Conservation (phyloP, 2,888 invertebrate species). For the Rotaria socialis region DNA sequence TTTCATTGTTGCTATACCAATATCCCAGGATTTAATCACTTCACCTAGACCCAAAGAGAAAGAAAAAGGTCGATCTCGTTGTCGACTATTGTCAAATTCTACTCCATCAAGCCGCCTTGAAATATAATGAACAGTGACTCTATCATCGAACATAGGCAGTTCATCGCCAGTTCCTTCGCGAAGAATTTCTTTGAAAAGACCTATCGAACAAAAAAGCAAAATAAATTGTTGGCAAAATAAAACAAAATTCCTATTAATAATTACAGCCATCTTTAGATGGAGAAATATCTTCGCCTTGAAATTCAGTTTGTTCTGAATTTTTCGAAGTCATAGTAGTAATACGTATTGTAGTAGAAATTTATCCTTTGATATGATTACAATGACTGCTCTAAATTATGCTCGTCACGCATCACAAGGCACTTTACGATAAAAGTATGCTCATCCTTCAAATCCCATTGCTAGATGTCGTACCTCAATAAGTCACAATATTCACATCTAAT, state of each 20-base stretch:
- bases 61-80: conserved; percentile 75
- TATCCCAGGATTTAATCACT: conserved; percentile 45
- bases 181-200: conserved; percentile 49
- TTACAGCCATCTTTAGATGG: not conserved
- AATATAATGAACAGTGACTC: conserved; percentile 76
- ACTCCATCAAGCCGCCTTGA: conserved; percentile 79
- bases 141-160: conserved; percentile 70
- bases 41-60: conserved; percentile 80
- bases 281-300: not conserved
- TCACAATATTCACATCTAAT: too few relatives aligned
- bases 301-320: not conserved
- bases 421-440: not conserved
- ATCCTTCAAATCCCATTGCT: too few relatives aligned
- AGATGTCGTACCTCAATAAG: too few relatives aligned
- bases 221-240: not conserved
- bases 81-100: conserved; percentile 83
- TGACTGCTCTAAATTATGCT: not conserved
- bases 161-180: conserved; percentile 71
- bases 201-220: conserved; percentile 52
- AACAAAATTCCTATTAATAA: not conserved
- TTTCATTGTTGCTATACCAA: conserved; percentile 43
- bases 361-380: not conserved
- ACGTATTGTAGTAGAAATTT: not conserved
- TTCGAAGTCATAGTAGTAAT: not conserved
- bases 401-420: not conserved